A percentile compares a stretch with the other conserved stretches of the same genome.
Conservation (phyloP, 2,888 invertebrate genomes). For the Ectropis crepuscularia region DNA sequence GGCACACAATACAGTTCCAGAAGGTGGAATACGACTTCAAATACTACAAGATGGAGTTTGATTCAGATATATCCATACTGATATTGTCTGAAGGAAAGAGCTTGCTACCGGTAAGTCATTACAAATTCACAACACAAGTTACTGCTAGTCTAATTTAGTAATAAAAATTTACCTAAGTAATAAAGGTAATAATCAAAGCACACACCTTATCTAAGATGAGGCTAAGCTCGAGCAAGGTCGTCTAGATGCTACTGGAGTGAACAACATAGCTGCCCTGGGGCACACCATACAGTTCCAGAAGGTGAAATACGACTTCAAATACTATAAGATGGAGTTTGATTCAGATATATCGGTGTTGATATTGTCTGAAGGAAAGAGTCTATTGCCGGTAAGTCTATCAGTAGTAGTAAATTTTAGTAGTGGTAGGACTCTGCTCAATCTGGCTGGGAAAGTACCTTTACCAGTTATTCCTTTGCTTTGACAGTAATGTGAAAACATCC, state of each 20-base stretch:
- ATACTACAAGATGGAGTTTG: conserved; percentile 92
- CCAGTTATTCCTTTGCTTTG: too few species aligned
- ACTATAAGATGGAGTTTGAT: conserved; percentile 92
- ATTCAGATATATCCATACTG: conserved; percentile 91
- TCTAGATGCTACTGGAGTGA: conserved; percentile 88
- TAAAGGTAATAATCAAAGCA: too few species aligned
- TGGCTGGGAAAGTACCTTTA: too few species aligned
- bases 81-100: conserved; percentile 95
- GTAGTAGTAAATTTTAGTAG: too few species aligned
- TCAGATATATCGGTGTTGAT: conserved; percentile 92
- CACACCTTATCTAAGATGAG: conserved; percentile 95
- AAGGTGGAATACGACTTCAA: conserved; percentile 94
- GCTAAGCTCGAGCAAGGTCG: conserved; percentile 91
- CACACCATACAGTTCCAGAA: conserved; percentile 90
- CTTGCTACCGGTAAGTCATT: conserved; percentile 88
- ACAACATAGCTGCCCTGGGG: conserved; percentile 89
- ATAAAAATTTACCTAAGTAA: too few species aligned
- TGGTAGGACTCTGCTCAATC: too few species aligned
- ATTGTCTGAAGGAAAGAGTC: conserved; percentile 93
- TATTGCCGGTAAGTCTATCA: conserved; percentile 91
- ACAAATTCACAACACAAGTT: too few species aligned
- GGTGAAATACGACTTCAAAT: conserved; percentile 94
- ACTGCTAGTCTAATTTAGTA: too few species aligned
- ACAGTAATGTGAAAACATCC: too few species aligned
- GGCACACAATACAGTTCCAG: conserved; percentile 89